Evolutionary conservation across 2,888 invertebrate species (phyloP), one percentile per base, ranked within the genome.

Genomic region (Melieria picta): DNA sequence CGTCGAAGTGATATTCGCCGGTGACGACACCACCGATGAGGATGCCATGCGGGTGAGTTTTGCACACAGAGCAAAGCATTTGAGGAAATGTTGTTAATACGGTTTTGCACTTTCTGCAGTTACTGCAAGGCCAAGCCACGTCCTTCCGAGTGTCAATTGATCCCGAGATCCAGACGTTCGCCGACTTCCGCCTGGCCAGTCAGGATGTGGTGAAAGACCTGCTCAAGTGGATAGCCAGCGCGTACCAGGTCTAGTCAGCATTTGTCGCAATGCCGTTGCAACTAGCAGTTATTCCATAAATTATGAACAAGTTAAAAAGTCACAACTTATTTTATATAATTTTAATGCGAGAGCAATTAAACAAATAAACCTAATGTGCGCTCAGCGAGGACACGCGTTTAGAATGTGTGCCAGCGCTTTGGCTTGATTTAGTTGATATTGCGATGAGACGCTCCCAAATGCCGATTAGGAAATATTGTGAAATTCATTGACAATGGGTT

Each of bases 21-120:
- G 96, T 74, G 95, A 96, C 85, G 96, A 95, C 85, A 91, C 91
- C 71, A 96, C 95, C 0, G 96, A 96, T 83, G 95, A 96, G 87
- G 95, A 96, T 85, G 95, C 95, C 52, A 95, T 96, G 94, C 89
- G 91, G 89, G 94, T 94, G 83, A 77, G 9, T 45, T 11, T 56
- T n/a, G 2, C 9, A 9, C 5, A 52, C n/a, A 43, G 13, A 60
- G 13, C 30, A 16, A 48, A 30, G 13, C 43, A 56, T 52, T 42
- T 13, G 43, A 43, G 42, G 46, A 66, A 5, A 46, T 57, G 2
- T 42, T 42, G 6, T 3, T 13, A 61, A 10, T 9, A n/a, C 43
- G 11, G 7, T 4, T 56, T 43, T 65, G 5, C 30, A 42, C 2
- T 30, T 9, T 48, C 70, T 77, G 16, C 77, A 93, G 92, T 90